Conservation (phyloP, 2,888 invertebrate genomes). For the Buathra laborator region DNA sequence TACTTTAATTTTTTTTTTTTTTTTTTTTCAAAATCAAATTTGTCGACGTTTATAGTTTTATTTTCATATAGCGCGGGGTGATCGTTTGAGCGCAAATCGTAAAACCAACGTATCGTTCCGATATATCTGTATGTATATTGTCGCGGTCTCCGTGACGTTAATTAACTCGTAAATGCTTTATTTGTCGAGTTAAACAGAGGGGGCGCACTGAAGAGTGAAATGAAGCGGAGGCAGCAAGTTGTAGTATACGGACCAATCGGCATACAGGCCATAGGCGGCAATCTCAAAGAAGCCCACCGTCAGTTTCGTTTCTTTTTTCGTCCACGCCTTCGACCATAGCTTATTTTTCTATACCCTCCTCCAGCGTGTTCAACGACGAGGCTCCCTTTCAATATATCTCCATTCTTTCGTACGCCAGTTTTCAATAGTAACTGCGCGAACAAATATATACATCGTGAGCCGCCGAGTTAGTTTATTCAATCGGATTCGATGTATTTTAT, state of each 20-base stretch:
- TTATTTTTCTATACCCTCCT: slow-evolving; percentile 60
- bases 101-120: not conserved
- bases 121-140: slow-evolving; percentile 20
- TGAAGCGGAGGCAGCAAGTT: not conserved
- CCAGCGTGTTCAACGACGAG: not conserved
- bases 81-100: no score
- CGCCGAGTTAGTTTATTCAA: not conserved
- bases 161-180: slow-evolving; percentile 67
- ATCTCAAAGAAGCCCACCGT: slow-evolving; percentile 48
- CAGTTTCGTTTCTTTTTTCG: slow-evolving; percentile 63
- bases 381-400: slow-evolving; percentile 40
- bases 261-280: slow-evolving; percentile 42
- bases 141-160: slow-evolving; percentile 57
- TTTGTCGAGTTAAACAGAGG: slow-evolving; percentile 49
- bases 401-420: slow-evolving; percentile 30
- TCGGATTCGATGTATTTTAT: not conserved
- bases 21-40: not conserved
- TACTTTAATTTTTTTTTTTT: not conserved
- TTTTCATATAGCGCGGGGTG: no score
- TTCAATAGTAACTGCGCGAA: not conserved
- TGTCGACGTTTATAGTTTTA: no score
- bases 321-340: slow-evolving; percentile 51
- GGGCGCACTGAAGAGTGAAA: slow-evolving; percentile 28
- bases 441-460: not conserved
- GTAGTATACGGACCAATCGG: not conserved